phyloP scores from a whole-genome alignment of 2,888 invertebrate species.

The Drosophila borealis region DNA sequence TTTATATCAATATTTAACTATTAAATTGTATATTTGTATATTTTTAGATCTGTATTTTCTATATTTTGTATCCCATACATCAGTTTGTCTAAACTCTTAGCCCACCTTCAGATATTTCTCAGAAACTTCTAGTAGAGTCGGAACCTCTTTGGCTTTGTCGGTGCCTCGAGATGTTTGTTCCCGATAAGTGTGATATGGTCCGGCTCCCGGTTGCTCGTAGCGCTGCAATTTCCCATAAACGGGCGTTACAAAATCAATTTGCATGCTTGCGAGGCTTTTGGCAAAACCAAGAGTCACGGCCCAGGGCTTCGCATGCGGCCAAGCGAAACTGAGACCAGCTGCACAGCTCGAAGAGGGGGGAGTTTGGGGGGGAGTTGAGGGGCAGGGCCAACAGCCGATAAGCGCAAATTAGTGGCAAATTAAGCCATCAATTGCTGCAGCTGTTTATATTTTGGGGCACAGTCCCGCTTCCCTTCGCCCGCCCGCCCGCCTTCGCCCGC shows the following conservation, averaged over 20 bases:
- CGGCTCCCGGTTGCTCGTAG: background rate
- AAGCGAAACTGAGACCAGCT: constrained; percentile 16
- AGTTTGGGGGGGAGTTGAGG: too few relatives aligned
- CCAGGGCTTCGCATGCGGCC: constrained; percentile 9
- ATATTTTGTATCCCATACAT: too few relatives aligned
- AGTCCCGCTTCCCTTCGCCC: background rate
- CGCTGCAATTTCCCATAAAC: constrained; percentile 67
- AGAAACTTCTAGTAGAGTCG: background rate
- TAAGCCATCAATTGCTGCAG: constrained; percentile 72
- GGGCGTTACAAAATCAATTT: constrained; percentile 71
- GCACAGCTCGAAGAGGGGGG: background rate
- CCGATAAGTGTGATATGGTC: constrained; percentile 11
- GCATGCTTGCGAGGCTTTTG: constrained; percentile 47
- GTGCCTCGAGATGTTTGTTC: background rate
- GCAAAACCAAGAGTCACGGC: constrained; percentile 10
- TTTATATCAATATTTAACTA: too few relatives aligned
- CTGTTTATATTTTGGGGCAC: constrained; percentile 45
- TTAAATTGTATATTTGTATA: too few relatives aligned
- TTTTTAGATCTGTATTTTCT: too few relatives aligned
- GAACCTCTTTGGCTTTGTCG: constrained; percentile 16
- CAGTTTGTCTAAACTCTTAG: too few relatives aligned
- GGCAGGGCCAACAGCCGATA: constrained; percentile 47
- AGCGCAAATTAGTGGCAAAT: constrained; percentile 80
- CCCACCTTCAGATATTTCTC: too few relatives aligned
- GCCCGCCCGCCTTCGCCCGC: too few relatives aligned